These are phyloP conservation scores for Brevimyrus niger DNA, from an alignment of 2,113 vertebrate species.

Conservation along the genomic window DNA sequence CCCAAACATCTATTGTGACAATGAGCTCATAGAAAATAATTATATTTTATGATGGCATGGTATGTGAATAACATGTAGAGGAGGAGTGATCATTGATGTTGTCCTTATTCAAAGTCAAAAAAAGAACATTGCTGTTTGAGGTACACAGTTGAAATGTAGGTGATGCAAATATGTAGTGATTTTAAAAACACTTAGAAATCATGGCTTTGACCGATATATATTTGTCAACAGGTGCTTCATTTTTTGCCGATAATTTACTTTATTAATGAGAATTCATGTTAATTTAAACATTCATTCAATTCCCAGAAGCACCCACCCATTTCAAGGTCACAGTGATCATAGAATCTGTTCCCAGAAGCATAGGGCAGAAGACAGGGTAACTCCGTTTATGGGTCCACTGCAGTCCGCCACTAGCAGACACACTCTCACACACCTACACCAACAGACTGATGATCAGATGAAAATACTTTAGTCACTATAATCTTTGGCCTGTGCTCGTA, in stretches of 20 bases:
- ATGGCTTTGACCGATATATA: not conserved
- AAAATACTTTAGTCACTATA: not conserved
- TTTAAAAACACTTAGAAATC: not conserved
- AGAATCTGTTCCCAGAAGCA: not conserved
- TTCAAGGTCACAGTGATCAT: not conserved
- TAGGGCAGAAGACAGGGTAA: not conserved
- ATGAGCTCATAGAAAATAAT: not conserved
- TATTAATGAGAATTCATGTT: constrained; percentile 4
- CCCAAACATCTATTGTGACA: not conserved
- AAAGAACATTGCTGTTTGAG: not conserved
- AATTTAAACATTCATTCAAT: constrained; percentile 6
- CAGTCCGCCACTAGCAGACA: not conserved
- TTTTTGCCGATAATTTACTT: not conserved
- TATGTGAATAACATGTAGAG: not conserved
- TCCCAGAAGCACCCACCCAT: not conserved
- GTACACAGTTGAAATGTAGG: not conserved
- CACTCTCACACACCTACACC: not conserved
- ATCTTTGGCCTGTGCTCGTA: not conserved
- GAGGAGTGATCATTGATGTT: not conserved
- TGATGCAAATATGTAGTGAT: not conserved
- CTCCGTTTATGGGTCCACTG: not conserved
- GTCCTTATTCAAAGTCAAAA: not conserved
- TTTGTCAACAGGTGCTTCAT: not conserved
- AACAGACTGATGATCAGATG: not conserved
- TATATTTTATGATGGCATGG: not conserved